Evolutionary conservation across 2,888 invertebrate species (phyloP).

Genomic region (Polylopha cassiicola): DNA sequence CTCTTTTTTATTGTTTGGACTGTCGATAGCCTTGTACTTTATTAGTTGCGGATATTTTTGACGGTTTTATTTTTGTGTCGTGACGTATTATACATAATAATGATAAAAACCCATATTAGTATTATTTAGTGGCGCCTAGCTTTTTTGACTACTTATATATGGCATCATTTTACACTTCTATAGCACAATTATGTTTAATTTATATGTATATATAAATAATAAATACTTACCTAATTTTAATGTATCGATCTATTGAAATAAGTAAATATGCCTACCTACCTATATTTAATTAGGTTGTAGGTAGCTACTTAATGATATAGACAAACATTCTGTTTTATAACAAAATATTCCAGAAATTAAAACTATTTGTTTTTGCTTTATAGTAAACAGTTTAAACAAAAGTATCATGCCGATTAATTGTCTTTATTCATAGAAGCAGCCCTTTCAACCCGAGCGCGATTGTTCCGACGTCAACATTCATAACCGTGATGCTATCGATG

Average conservation of each 20-base stretch:
- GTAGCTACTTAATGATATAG: too few relatives aligned
- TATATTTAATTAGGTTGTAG: too few relatives aligned
- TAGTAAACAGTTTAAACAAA: slow-evolving; percentile 26
- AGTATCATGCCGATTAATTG: slow-evolving; percentile 59
- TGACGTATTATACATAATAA: slow-evolving; percentile 6
- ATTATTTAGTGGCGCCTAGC: slow-evolving; percentile 2
- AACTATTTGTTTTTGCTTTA: slow-evolving; percentile 20
- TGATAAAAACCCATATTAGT: slow-evolving; percentile 5
- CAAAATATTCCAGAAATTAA: slow-evolving; percentile 1
- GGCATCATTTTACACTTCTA: slow-evolving; percentile 6
- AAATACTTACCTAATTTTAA: too few relatives aligned
- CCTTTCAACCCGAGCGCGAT: slow-evolving; percentile 43
- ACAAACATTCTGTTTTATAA: too few relatives aligned
- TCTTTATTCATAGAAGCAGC: slow-evolving; percentile 50
- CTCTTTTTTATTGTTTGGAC: slow-evolving; percentile 53
- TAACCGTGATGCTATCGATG: slow-evolving; percentile 62
- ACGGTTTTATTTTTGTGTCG: neutral
- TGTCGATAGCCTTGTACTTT: slow-evolving; percentile 44
- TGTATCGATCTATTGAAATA: too few relatives aligned
- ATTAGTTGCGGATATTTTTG: slow-evolving; percentile 41
- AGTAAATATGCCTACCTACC: too few relatives aligned
- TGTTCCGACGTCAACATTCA: slow-evolving; percentile 59
- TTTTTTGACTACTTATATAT: neutral
- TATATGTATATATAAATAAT: too few relatives aligned
- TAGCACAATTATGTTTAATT: slow-evolving; percentile 5